These are phyloP conservation scores for Cephalopterus ornatus DNA, from an alignment of 2,113 vertebrate species.

Conservation along the genomic window DNA sequence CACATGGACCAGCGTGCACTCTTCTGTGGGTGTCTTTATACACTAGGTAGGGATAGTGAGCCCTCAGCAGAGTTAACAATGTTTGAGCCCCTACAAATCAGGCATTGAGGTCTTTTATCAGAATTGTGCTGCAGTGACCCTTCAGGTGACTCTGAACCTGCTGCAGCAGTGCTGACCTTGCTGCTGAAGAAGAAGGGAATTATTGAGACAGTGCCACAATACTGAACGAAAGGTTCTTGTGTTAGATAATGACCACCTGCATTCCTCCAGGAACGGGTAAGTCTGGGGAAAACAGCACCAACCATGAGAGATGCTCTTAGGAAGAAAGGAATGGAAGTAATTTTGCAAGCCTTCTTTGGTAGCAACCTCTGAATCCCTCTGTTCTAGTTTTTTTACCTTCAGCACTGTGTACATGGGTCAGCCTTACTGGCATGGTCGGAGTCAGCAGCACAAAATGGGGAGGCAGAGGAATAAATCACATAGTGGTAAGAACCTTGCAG, in stretches of 20 bases:
- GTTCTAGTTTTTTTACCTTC: neutral
- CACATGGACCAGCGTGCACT: accelerated
- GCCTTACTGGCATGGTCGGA: neutral
- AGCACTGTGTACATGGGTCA: neutral
- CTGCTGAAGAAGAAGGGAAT: neutral
- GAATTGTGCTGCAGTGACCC: neutral
- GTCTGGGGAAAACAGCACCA: neutral
- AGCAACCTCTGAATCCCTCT: neutral
- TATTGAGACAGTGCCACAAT: neutral
- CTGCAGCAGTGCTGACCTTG: neutral
- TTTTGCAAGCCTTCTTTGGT: neutral
- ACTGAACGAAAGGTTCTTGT: neutral
- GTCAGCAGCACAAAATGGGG: neutral
- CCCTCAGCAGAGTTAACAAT: neutral
- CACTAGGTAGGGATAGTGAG: neutral
- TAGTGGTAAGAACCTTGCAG: neutral
- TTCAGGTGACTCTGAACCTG: neutral
- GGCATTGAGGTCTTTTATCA: neutral
- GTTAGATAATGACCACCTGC: neutral
- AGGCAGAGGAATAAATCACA: neutral
- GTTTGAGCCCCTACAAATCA: neutral
- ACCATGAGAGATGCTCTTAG: neutral
- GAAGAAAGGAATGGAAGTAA: neutral
- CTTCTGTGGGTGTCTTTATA: neutral
- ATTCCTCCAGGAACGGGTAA: neutral